Evolutionary conservation across 2,888 invertebrate species (phyloP).

Genomic region (Agriotes lineatus): DNA sequence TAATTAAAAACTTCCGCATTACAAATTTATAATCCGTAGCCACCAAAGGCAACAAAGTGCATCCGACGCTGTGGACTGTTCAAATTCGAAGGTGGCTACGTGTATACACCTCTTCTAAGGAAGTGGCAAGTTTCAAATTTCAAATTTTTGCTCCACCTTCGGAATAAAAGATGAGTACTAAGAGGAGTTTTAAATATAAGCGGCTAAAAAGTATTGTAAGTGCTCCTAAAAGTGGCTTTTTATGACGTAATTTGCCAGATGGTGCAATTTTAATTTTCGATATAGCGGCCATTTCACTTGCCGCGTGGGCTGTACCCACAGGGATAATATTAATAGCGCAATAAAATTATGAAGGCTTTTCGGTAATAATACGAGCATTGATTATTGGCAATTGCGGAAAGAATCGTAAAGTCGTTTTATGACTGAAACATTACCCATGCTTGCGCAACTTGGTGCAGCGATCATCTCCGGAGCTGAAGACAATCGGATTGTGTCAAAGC

Average conservation of each 20-base stretch:
- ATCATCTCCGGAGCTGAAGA: not conserved
- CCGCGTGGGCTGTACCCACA: constrained; percentile 8
- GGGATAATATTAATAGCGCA: constrained; percentile 27
- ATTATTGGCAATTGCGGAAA: constrained; percentile 9
- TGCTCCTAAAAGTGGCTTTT: constrained; percentile 41
- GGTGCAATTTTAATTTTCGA: constrained; percentile 43
- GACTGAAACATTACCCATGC: not conserved
- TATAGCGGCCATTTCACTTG: constrained; percentile 34
- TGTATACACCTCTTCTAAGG: constrained; percentile 30
- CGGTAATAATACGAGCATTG: constrained; percentile 10
- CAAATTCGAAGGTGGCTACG: constrained; percentile 2
- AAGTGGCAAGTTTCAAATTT: constrained; percentile 38
- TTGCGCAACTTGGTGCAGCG: not conserved
- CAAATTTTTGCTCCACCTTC: constrained; percentile 40
- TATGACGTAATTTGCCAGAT: constrained; percentile 42
- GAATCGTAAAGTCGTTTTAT: constrained; percentile 1
- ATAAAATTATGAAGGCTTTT: constrained; percentile 36
- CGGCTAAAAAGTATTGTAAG: constrained; percentile 40
- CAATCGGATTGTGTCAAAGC: too few species aligned
- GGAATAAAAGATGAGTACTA: constrained; percentile 37
- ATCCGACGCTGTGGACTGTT: constrained; percentile 26
- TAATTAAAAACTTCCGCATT: constrained; percentile 24
- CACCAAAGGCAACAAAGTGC: constrained; percentile 21
- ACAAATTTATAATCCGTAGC: constrained; percentile 6
- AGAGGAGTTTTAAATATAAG: constrained; percentile 40